Percentiles rank a stretch among this genome's conserved stretches.
These are phyloP conservation scores for Athene noctua DNA, from an alignment of 2,113 vertebrate species.

Conservation along the genomic window DNA sequence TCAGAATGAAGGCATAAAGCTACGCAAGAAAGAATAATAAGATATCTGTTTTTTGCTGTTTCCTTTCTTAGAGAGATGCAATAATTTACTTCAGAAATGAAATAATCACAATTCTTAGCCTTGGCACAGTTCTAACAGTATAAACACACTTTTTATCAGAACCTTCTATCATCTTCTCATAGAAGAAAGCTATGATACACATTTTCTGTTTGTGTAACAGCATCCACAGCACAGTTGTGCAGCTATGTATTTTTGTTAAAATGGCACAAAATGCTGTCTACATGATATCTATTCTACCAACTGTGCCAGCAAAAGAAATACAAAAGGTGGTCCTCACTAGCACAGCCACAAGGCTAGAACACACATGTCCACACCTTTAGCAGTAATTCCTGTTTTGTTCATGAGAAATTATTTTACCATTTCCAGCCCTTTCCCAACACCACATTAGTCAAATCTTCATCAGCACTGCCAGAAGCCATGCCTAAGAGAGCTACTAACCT, in stretches of 20 bases:
- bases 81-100: neutral
- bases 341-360: neutral
- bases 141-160: neutral
- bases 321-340: neutral
- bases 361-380: neutral
- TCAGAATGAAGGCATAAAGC: neutral
- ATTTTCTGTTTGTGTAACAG: neutral
- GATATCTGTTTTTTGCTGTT: neutral
- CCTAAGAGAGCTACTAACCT: neutral
- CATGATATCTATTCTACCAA: accelerated
- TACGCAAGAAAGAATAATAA: neutral
- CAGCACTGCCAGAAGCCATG: neutral
- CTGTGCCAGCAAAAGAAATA: neutral
- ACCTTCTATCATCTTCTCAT: neutral
- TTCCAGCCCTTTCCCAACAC: neutral
- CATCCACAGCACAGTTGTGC: neutral
- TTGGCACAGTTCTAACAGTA: neutral
- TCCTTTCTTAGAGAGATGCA: neutral
- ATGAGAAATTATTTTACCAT: neutral
- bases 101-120: neutral
- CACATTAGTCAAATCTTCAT: neutral
- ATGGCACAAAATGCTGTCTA: neutral
- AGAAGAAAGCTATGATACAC: neutral
- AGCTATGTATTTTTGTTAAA: neutral
- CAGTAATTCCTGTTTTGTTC: accelerated